A percentile compares a stretch with the other conserved stretches of the same genome.
phyloP scores from a whole-genome alignment of 2,888 invertebrate species.

The Acleris cristana region DNA sequence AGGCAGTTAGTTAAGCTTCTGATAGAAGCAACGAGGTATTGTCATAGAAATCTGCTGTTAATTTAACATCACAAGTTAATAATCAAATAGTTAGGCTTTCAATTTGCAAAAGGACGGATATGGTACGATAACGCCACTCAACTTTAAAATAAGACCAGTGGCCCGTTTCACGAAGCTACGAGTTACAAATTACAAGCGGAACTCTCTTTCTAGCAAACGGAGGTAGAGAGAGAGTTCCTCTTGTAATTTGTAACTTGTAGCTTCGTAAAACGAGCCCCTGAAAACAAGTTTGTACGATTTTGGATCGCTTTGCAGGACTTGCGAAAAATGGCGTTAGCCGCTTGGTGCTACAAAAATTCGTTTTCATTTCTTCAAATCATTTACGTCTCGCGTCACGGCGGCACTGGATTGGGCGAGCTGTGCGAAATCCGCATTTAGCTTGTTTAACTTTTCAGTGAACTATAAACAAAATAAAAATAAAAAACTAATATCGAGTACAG shows the following conservation, averaged over 20 bases:
- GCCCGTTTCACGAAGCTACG: too few relatives aligned
- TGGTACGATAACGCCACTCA: not conserved
- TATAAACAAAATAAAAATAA: conserved; percentile 47
- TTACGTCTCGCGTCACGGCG: conserved; percentile 14
- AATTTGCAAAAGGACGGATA: conserved; percentile 3
- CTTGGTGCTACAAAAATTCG: not conserved
- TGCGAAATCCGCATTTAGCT: conserved; percentile 57
- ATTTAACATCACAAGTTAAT: not conserved
- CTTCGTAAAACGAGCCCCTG: too few relatives aligned
- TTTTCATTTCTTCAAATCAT: conserved; percentile 18
- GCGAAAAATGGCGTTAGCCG: not conserved
- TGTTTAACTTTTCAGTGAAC: conserved; percentile 69
- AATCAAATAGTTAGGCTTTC: not conserved
- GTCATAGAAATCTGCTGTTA: not conserved
- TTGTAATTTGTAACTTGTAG: too few relatives aligned
- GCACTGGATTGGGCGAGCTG: conserved; percentile 28
- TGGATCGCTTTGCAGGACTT: not conserved
- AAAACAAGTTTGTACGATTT: too few relatives aligned
- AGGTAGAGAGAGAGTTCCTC: too few relatives aligned
- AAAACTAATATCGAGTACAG: not conserved
- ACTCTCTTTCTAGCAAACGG: too few relatives aligned
- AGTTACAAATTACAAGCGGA: too few relatives aligned
- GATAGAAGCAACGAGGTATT: conserved; percentile 7
- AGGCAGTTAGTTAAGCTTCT: not conserved
- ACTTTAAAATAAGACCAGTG: not conserved